Base-by-base conservation (phyloP, 2,113 vertebrate genomes). In the Rhombomys opimus region DNA sequence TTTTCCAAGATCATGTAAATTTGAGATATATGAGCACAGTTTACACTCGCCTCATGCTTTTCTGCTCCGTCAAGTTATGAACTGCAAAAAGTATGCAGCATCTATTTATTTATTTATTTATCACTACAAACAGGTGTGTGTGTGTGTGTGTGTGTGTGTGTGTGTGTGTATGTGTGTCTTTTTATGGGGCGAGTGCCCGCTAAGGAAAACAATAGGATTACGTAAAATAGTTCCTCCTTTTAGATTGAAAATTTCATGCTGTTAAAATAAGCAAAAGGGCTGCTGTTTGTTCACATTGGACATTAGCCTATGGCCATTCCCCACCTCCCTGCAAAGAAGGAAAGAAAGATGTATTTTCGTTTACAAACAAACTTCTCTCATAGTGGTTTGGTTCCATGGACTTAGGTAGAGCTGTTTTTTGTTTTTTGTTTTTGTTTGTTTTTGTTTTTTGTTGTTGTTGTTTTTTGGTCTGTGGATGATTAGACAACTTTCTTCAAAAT, bases 141-240 rank as follows among this genome's bases (percentile, higher is more conserved):
- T 93, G 65, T 63, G 17, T 17, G 59, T 38, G 73, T 76, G 41
- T 76, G 73, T 76, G 72, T 75, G 73, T 46, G 73, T 41, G 73
- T 76, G 73, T 41, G 73, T 76, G 20, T 75, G n/a, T 73, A 14
- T 46, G 2, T 76, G 41, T 77, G 13, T 78, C 17, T 52, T 78
- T 59, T 82, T 12, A 6, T 23, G 13, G 7, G 89, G 63, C 68
- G n/a, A 75, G 87, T 94, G 50, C 1, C 84, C 90, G 59, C 84
- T 95, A 90, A 97, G 72, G 87, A 96, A 98, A 97, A 96, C 86
- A 94, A 95, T 95, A 91, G 96, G 98, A 96, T 97, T 97, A 96
- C 97, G 98, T 96, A 32, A 46, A 61, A 76, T 87, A 88, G 54
- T 57, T 94, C 12, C 65, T 80, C 22, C 8, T 82, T 96, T 46